Percentiles rank a stretch among this genome's conserved stretches.
Conservation (phyloP, 2,888 invertebrate genomes). For the Odontomyia ornata region DNA sequence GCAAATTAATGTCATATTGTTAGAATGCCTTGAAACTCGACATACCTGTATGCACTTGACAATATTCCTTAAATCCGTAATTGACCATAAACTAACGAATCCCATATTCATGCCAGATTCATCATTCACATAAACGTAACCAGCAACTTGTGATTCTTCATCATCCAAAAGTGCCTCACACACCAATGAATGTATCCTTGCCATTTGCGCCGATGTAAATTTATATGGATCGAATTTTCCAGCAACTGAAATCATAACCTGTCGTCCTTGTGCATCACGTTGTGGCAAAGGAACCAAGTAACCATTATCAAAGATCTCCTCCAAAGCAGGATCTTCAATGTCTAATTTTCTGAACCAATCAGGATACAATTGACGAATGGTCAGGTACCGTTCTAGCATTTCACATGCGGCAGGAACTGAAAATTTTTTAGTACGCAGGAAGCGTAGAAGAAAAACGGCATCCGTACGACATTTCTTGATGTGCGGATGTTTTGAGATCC, state of each 20-base stretch:
- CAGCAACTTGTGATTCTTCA: constrained; percentile 82
- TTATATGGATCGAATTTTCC: constrained; percentile 81
- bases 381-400: constrained; percentile 86
- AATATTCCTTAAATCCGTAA: constrained; percentile 80
- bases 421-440: constrained; percentile 87
- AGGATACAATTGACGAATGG: constrained; percentile 84
- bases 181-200: constrained; percentile 84
- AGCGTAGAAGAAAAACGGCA: constrained; percentile 81
- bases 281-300: constrained; percentile 79
- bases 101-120: constrained; percentile 85
- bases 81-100: constrained; percentile 82
- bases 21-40: neutral
- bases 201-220: constrained; percentile 84
- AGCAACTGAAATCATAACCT: constrained; percentile 82
- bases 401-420: constrained; percentile 85
- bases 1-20: neutral
- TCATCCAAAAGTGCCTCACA: constrained; percentile 86
- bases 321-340: constrained; percentile 79
- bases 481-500: constrained; percentile 83
- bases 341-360: constrained; percentile 87
- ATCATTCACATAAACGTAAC: constrained; percentile 85
- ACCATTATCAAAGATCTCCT: constrained; percentile 82
- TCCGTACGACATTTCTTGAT: constrained; percentile 87
- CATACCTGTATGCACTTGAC: constrained; percentile 79
- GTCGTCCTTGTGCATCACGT: constrained; percentile 78